Evolutionary conservation across 2,797 vertebrate species (phyloP).

Genomic region (Erpetoichthys calabaricus): DNA sequence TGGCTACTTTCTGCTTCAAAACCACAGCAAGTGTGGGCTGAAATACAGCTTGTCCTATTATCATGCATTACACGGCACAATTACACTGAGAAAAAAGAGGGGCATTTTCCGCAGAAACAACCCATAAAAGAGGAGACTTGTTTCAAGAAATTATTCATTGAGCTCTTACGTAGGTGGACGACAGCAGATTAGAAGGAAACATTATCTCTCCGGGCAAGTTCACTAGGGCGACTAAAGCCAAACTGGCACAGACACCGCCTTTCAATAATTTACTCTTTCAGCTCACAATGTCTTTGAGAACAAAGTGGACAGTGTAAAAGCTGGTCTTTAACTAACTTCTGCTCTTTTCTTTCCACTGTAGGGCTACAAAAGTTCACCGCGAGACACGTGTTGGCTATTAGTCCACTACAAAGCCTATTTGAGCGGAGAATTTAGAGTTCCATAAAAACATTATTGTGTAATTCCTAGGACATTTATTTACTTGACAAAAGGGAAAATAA

Average conservation of each 20-base stretch:
- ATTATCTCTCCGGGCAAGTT: constrained; percentile 68
- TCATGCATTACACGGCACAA: constrained; percentile 26
- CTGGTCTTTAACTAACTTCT: constrained; percentile 35
- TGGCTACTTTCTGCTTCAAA: constrained; percentile 6
- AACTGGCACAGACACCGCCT: constrained; percentile 40
- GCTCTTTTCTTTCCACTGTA: constrained; percentile 46
- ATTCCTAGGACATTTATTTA: constrained; percentile 67
- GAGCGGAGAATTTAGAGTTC: constrained; percentile 73
- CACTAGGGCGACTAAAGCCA: constrained; percentile 38
- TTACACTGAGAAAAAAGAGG: constrained; percentile 24
- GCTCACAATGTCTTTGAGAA: constrained; percentile 51
- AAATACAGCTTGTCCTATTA: constrained; percentile 21
- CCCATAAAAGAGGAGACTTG: constrained; percentile 49
- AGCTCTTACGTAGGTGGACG: constrained; percentile 57
- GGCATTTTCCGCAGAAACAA: constrained; percentile 16
- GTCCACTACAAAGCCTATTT: constrained; percentile 72
- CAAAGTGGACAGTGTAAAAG: constrained; percentile 58
- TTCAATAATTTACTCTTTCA: constrained; percentile 61
- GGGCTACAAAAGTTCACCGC: constrained; percentile 66
- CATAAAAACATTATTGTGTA: constrained; percentile 95
- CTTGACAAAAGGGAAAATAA: constrained; percentile 57
- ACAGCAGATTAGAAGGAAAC: constrained; percentile 70
- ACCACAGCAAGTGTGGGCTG: constrained; percentile 28
- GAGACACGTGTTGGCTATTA: constrained; percentile 73
- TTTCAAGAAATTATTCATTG: constrained; percentile 52